Percentiles rank a stretch among this genome's conserved stretches.
Evolutionary conservation across 2,888 invertebrate genomes (phyloP).

Genomic region (Charanyca ferruginea): DNA sequence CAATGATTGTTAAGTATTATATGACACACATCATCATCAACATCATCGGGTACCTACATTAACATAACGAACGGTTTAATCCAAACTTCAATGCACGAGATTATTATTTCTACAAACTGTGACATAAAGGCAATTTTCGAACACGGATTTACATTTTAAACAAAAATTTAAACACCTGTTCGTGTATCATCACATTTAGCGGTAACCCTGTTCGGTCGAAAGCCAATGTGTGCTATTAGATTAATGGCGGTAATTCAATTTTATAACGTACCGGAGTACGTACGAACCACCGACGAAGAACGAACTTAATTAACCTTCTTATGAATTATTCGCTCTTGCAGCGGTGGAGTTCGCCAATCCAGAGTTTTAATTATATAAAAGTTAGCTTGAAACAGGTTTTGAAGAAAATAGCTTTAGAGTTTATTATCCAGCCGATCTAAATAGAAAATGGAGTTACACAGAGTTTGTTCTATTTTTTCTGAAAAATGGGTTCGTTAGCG

Average conservation of each 20-base stretch:
- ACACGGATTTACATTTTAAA: conserved; percentile 14
- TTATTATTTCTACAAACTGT: neutral
- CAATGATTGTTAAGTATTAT: neutral
- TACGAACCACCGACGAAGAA: conserved; percentile 68
- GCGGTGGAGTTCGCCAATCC: conserved; percentile 75
- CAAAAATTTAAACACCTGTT: conserved; percentile 17
- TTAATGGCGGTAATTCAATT: conserved; percentile 73
- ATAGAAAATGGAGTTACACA: conserved; percentile 39
- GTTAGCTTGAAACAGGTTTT: conserved; percentile 73
- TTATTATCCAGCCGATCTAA: conserved; percentile 66
- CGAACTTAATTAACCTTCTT: conserved; percentile 82
- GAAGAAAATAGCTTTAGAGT: conserved; percentile 66
- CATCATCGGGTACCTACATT: conserved; percentile 9
- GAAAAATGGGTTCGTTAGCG: no score
- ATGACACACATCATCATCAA: neutral
- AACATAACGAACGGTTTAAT: conserved; percentile 13
- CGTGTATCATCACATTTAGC: conserved; percentile 28
- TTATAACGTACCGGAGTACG: conserved; percentile 65
- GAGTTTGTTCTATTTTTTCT: conserved; percentile 14
- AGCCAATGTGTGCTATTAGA: conserved; percentile 63
- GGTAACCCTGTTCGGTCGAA: conserved; percentile 26
- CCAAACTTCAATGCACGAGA: conserved; percentile 7
- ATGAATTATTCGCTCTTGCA: conserved; percentile 79
- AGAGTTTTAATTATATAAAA: conserved; percentile 79
- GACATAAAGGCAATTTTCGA: neutral